phyloP scores from a whole-genome alignment of 2,797 vertebrate genomes.

The Micrastur ruficollis region DNA sequence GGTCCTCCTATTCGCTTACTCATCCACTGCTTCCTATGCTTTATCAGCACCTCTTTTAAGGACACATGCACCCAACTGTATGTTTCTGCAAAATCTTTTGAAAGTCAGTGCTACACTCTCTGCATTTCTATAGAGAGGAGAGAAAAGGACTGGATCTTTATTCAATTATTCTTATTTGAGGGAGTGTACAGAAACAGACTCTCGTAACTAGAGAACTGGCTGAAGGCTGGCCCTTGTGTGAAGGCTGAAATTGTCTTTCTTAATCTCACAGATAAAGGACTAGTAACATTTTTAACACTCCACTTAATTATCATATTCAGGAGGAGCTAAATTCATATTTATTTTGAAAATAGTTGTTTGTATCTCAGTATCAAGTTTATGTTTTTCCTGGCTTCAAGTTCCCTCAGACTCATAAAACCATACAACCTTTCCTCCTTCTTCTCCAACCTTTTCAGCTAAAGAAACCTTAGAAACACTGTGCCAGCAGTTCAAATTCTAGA shows the following conservation, averaged over 20 bases:
- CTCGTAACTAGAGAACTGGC: accelerated
- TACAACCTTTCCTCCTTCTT: neutral
- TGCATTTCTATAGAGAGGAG: neutral
- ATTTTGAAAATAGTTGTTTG: neutral
- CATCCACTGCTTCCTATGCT: accelerated
- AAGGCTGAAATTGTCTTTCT: neutral
- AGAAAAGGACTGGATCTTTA: neutral
- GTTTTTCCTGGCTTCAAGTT: neutral
- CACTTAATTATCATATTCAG: neutral
- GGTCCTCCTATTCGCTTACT: neutral
- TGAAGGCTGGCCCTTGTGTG: neutral
- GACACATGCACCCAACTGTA: neutral
- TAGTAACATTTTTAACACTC: neutral
- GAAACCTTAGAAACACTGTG: neutral
- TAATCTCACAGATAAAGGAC: neutral
- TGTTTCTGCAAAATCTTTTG: neutral
- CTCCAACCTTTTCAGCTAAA: neutral
- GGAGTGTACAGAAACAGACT: neutral
- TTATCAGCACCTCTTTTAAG: neutral
- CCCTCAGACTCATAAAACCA: neutral
- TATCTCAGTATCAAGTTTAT: neutral
- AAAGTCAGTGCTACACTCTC: neutral
- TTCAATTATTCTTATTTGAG: neutral
- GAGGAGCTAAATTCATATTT: neutral
- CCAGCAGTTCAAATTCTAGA: neutral